A percentile compares a stretch with the other conserved stretches of the same genome.
These are phyloP conservation scores for Papilio helenus DNA, from an alignment of 1,140 invertebrate species.

Conservation along the genomic window DNA sequence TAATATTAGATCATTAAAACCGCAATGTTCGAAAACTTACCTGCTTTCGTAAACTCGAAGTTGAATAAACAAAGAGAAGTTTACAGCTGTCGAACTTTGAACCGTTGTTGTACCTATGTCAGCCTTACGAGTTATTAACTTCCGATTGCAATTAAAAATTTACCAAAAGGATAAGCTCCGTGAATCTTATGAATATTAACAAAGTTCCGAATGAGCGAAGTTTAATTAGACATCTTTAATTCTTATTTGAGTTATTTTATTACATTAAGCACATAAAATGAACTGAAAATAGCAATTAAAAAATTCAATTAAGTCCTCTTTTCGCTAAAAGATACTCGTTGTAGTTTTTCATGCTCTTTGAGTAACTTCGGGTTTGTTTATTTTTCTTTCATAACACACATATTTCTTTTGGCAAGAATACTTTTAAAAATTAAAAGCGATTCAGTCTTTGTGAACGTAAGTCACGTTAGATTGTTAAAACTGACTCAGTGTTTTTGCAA, in stretches of 20 bases:
- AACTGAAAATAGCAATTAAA: not conserved
- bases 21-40: constrained; percentile 79
- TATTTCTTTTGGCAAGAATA: not conserved
- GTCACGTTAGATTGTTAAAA: not conserved
- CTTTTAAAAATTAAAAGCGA: not conserved
- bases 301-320: not conserved
- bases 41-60: constrained; percentile 73
- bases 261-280: not conserved
- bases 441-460: not conserved
- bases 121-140: constrained; percentile 69
- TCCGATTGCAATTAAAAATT: constrained; percentile 78
- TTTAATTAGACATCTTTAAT: constrained; percentile 23
- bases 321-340: not conserved
- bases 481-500: not conserved
- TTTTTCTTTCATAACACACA: not conserved
- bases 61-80: constrained; percentile 78
- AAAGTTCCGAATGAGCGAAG: constrained; percentile 42
- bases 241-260: constrained; percentile 28
- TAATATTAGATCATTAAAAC: constrained; percentile 82
- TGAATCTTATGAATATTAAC: constrained; percentile 52
- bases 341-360: not conserved
- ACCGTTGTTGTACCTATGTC: constrained; percentile 65
- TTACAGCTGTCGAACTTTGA: constrained; percentile 69
- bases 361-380: not conserved
- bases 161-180: constrained; percentile 62